Evolutionary conservation across 2,888 invertebrate species (phyloP), one percentile per base, ranked within the genome.

Genomic region (Boloria selene): DNA sequence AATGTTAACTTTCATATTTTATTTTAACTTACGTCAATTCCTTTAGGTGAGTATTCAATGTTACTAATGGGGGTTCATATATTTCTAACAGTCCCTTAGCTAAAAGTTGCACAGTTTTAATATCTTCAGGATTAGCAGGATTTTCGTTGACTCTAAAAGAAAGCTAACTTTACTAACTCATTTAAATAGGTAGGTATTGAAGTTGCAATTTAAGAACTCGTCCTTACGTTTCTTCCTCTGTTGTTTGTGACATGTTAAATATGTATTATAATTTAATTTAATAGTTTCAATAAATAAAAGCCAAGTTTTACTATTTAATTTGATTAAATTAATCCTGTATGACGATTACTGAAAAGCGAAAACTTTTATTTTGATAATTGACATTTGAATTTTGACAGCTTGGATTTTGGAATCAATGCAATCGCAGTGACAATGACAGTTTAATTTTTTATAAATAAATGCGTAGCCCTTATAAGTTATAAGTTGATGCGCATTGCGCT

Each of bases 1-100:
- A 38, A 38, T 38, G 31, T 2, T 38, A 38, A 38, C 7, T 31
- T 31, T 31, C 3, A 10, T 38, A 10, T 38, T 38, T 7, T 31
- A 7, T 7, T 18, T 45, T 53, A 45, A 82, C 91, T 88, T 76
- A 93, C 93, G 87, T 92, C 74, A 93, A 77, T 72, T 93, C 93
- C 69, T 87, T 88, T 54, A 93, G 76, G 81, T 90, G 90, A 7
- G 88, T 88, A 58, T 88, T 88, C 68, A 93, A 88, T 1, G 90
- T 90, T 0, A 85, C 83, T 47, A 93, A 73, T 1, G 92, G 92
- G 10, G 92, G 90, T 74, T 92, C 90, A 68, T 92, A 93, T 49
- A 89, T 70, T 68, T 90, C 90, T 74, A 92, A 73, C 13, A 93
- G 72, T 17, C 93, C 93, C 74, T 90, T 88, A 0, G 90, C 84